Percentiles rank a stretch among this genome's conserved stretches.
Conservation (phyloP, 2,888 invertebrate species). For the Paralinhomoeus sp. region DNA sequence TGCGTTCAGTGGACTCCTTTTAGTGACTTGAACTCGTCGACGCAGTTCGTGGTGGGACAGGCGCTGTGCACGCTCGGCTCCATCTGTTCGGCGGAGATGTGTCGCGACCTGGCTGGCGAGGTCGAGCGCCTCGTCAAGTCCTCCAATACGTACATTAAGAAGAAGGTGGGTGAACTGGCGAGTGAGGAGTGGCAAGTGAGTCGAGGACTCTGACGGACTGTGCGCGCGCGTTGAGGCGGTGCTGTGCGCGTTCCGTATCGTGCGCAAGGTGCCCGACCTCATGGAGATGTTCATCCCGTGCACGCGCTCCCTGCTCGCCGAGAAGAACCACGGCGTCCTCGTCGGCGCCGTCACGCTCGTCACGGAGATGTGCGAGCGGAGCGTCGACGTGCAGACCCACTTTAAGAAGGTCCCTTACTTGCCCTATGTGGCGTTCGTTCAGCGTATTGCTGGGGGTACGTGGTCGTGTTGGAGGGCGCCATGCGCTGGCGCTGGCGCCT, state of each 20-base stretch:
- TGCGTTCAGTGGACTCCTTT: constrained; percentile 20
- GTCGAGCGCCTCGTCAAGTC: constrained; percentile 93
- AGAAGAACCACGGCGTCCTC: constrained; percentile 98
- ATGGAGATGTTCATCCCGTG: constrained; percentile 99
- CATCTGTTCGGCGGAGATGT: constrained; percentile 98
- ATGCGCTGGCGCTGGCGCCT: too few relatives aligned
- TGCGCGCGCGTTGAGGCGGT: too few relatives aligned
- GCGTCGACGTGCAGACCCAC: constrained; percentile 82
- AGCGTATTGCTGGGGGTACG: too few relatives aligned
- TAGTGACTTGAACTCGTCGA: constrained; percentile 90
- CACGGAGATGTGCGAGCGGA: constrained; percentile 97
- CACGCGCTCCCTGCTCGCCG: constrained; percentile 75
- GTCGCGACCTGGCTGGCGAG: constrained; percentile 85
- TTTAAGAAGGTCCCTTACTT: constrained; percentile 72
- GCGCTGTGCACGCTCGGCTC: constrained; percentile 92
- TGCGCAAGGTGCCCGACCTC: constrained; percentile 82
- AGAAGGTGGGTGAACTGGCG: constrained; percentile 75
- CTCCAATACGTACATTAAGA: constrained; percentile 92
- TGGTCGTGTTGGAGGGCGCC: too few relatives aligned
- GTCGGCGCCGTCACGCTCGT: constrained; percentile 93
- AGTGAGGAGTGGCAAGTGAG: too few relatives aligned
- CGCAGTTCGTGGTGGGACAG: constrained; percentile 90
- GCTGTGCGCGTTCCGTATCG: constrained; percentile 72
- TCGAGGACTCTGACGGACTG: too few relatives aligned
- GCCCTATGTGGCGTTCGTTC: too few relatives aligned